Evolutionary conservation across 1,140 invertebrate species (phyloP), one percentile per base, ranked within the genome.

Genomic region (Pachypeltis micranthus): DNA sequence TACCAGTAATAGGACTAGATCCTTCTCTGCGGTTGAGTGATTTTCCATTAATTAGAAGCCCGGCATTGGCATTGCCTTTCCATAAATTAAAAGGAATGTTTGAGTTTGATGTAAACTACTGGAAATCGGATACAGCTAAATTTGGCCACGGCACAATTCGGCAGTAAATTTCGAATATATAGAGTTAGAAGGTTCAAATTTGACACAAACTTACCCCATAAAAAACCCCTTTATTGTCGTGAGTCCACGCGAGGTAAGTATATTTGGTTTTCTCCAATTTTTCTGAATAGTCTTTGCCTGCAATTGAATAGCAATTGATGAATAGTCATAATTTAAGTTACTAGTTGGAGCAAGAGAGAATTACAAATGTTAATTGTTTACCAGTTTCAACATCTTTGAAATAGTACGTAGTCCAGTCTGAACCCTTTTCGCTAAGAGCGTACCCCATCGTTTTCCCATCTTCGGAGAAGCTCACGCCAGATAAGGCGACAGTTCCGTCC

Each of bases 191-290:
- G n/a, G n/a, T n/a, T n/a, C n/a, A n/a, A n/a, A n/a, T n/a, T n/a
- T n/a, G n/a, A n/a, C n/a, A n/a, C n/a, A n/a, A 55, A 76, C 77
- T 78, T 79, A 90, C 88, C 67, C 89, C 89, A 78, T 98, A 98
- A 76, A 99, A 98, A 61, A 98, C 81, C 59, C 95, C 96, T 69
- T 86, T 84, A 73, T 97, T 87, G 73, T 98, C 94, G 70, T 93
- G 91, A 34, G 92, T 95, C 95, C 96, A 99, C 0, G 90, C 80
- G 72, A 98, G 83, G 10, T 82, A 79, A 0, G 91, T 89, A 75
- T 92, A 98, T 76, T 97, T 98, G 0, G 96, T 87, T 72, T 92
- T 90, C 69, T 92, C 84, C 63, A 99, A 77, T 10, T 85, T 77
- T 76, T 99, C 96, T 2, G 85, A 81, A 67, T 93, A 88, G 72